Percentiles rank a stretch among this genome's conserved stretches.
phyloP scores from a whole-genome alignment of 2,113 vertebrate species.

The Panthera leo region DNA sequence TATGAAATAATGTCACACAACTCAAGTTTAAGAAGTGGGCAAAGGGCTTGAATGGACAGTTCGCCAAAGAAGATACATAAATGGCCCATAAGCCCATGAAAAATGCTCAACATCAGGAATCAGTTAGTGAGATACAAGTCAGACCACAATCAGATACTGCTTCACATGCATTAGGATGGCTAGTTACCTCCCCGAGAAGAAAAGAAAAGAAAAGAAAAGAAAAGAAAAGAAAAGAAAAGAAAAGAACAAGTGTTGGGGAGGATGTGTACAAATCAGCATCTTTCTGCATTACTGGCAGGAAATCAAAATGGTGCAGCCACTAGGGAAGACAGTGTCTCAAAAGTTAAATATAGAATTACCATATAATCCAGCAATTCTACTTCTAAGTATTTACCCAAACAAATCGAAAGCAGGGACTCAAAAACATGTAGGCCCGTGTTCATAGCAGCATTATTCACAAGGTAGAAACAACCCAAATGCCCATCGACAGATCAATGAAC shows the following conservation, averaged over 20 bases:
- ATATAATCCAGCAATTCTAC: not conserved
- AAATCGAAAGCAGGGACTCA: not conserved
- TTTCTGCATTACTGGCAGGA: not conserved
- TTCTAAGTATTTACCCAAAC: not conserved
- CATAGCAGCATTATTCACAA: not conserved
- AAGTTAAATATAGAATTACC: not conserved
- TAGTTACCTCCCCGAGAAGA: not conserved
- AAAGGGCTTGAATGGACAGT: not conserved
- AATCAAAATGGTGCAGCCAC: not conserved
- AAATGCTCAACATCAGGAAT: not conserved
- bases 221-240: not conserved
- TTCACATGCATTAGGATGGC: not conserved
- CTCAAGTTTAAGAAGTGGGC: not conserved
- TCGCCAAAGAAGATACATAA: not conserved
- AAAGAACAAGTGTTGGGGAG: not conserved
- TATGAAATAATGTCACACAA: not conserved
- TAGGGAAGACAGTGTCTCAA: not conserved
- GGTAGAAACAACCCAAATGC: not conserved
- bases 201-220: not conserved
- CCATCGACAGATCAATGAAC: not conserved
- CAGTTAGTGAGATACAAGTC: not conserved
- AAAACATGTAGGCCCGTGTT: fast-evolving
- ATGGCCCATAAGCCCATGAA: too few relatives aligned
- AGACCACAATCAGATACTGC: not conserved
- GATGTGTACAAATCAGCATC: not conserved